Percentiles rank a stretch among this genome's conserved stretches.
Conservation (phyloP, 2,113 vertebrate genomes). For the Electrona antarctica region DNA sequence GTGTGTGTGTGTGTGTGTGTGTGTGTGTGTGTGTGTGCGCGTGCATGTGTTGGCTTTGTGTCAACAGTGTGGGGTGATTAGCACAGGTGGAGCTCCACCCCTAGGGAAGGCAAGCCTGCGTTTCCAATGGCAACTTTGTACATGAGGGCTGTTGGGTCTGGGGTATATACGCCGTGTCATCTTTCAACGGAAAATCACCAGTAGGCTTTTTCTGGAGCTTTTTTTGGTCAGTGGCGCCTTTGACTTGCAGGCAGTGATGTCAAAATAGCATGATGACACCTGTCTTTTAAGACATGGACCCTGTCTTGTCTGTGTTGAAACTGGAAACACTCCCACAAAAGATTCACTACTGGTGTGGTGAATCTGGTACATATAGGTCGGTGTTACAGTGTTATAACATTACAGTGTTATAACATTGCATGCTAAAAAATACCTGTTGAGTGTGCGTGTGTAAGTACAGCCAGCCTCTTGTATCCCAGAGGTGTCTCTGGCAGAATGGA, state of each 20-base stretch:
- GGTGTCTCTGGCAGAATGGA: conserved; percentile 8
- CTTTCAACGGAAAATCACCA: conserved; percentile 20
- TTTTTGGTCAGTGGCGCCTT: background rate
- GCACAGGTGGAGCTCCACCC: conserved; percentile 55
- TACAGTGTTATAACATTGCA: background rate
- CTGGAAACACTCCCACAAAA: too few relatives aligned
- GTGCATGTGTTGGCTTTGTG: conserved; percentile 39
- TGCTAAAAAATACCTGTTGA: background rate
- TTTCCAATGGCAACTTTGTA: conserved; percentile 40
- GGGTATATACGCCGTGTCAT: background rate
- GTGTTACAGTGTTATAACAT: background rate
- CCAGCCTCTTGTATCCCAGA: background rate
- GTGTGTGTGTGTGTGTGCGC: conserved; percentile 12
- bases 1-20: conserved; percentile 20
- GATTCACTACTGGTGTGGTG: too few relatives aligned
- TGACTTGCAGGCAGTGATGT: background rate
- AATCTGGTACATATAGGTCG: background rate
- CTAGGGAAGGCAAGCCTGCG: conserved; percentile 36
- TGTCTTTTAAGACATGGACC: background rate
- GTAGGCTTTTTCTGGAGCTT: background rate
- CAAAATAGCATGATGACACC: background rate
- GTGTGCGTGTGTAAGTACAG: background rate
- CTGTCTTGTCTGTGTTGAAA: background rate
- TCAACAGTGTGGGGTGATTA: conserved; percentile 44
- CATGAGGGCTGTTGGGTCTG: conserved; percentile 18